Evolutionary conservation across 2,113 vertebrate genomes (phyloP), one percentile per base, ranked within the genome.

Genomic region (Pleuronectes platessa): DNA sequence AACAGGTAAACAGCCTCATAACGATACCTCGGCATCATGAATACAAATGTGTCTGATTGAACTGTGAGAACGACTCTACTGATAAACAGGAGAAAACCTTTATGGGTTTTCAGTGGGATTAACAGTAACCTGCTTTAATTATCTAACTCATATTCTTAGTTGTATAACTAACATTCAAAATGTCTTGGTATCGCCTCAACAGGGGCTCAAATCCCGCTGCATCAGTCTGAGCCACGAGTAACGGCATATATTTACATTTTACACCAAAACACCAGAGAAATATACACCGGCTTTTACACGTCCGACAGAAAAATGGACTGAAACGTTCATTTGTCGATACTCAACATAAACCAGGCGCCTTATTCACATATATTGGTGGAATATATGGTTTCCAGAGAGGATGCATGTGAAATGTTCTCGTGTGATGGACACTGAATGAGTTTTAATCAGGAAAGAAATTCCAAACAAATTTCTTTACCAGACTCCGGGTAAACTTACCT

Each of bases 281-380:
- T 42, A 42, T 3, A 42, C 40, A 42, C 2, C 47, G 84, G 56
- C 51, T 68, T 60, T 71, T 37, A 71, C 53, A 66, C 17, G 21
- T 71, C 47, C 3, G 47, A 85, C 49, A 68, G 13, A 47, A 65
- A 13, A 58, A 78, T 66, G 58, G 42, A 71, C 60, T 47, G 26
- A 47, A 68, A 62, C 21, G 53, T 60, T 63, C 21, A 61, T 72
- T 70, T 2, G 31, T 45, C 2, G 27, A 79, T 12, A 3, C 40
- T 58, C 31, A 35, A 86, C 76, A 78, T 78, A 40, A 70, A 86
- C 59, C 53, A 78, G 76, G 53, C 66, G 66, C 67, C 68, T 81
- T 26, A 21, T 49, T 82, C 86, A 86, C 92, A 94, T 93, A 94
- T 93, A 93, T 93, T 71, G 67, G 56, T 14, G 47, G 24, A 90